These are phyloP conservation scores for Mamestra brassicae DNA, from an alignment of 2,888 invertebrate genomes.

Conservation along the genomic window DNA sequence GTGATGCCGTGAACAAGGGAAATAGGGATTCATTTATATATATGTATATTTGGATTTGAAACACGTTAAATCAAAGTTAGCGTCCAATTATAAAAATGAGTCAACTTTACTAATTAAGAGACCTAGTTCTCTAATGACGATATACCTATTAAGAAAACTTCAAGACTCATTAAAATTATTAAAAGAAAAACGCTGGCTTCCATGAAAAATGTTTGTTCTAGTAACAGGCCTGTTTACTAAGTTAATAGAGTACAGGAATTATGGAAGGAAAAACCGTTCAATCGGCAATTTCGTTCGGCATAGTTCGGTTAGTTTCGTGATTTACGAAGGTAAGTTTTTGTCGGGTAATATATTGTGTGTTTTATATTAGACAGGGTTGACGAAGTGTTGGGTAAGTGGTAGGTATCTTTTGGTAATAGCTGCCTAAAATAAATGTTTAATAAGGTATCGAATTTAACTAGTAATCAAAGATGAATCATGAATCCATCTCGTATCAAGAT, in stretches of 20 bases:
- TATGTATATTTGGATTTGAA: not conserved
- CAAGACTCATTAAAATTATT: constrained; percentile 9
- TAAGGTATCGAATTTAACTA: not conserved
- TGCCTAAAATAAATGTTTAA: not conserved
- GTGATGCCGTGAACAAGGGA: too few species aligned
- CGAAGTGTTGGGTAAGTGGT: constrained; percentile 10
- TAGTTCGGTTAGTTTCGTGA: constrained; percentile 26
- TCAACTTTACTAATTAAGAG: constrained; percentile 21
- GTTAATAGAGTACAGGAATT: constrained; percentile 19
- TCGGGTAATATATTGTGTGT: constrained; percentile 27
- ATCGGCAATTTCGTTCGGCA: constrained; percentile 28
- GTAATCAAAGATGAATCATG: too few species aligned
- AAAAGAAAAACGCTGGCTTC: not conserved
- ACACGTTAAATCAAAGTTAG: not conserved
- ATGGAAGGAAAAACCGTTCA: constrained; percentile 17
- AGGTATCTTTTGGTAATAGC: not conserved
- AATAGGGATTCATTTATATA: too few species aligned
- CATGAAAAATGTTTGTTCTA: not conserved
- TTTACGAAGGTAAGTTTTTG: constrained; percentile 45
- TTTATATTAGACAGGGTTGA: constrained; percentile 31
- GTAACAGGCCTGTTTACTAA: constrained; percentile 14
- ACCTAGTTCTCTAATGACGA: not conserved
- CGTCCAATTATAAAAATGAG: constrained; percentile 15
- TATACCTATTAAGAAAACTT: constrained; percentile 11
- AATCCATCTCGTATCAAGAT: too few species aligned